Conservation (phyloP, 2,113 vertebrate species). For the Bos indicus region DNA sequence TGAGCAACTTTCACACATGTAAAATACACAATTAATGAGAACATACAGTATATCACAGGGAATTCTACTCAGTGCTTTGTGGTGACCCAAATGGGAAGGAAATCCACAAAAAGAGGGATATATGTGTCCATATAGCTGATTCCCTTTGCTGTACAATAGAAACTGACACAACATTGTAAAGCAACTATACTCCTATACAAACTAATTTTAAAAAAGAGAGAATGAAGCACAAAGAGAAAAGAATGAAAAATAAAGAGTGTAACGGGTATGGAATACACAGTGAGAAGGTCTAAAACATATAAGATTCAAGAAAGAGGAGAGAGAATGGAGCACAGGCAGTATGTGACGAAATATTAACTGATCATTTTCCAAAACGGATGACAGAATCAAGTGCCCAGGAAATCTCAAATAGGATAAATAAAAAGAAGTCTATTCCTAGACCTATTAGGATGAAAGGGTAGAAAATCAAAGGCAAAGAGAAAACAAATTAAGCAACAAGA, state of each 20-base stretch:
- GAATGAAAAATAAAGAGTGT: background rate
- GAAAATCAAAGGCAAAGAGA: background rate
- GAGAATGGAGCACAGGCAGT: background rate
- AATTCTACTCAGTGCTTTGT: background rate
- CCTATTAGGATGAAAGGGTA: background rate
- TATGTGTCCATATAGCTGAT: background rate
- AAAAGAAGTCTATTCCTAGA: background rate
- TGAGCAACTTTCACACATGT: background rate
- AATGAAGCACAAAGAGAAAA: background rate
- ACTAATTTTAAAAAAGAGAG: background rate
- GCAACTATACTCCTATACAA: background rate
- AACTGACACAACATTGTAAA: background rate
- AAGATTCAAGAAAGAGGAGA: background rate
- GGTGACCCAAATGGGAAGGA: background rate
- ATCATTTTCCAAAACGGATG: background rate
- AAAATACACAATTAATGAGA: background rate
- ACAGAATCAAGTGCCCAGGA: background rate
- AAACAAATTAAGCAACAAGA: background rate
- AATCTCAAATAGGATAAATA: background rate
- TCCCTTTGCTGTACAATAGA: background rate
- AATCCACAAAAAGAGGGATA: background rate
- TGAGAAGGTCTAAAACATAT: background rate
- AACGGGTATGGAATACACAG: background rate
- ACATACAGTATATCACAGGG: background rate
- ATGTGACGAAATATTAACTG: background rate